Evolutionary conservation across 2,888 invertebrate genomes (phyloP).

Genomic region (Suillia variegata): DNA sequence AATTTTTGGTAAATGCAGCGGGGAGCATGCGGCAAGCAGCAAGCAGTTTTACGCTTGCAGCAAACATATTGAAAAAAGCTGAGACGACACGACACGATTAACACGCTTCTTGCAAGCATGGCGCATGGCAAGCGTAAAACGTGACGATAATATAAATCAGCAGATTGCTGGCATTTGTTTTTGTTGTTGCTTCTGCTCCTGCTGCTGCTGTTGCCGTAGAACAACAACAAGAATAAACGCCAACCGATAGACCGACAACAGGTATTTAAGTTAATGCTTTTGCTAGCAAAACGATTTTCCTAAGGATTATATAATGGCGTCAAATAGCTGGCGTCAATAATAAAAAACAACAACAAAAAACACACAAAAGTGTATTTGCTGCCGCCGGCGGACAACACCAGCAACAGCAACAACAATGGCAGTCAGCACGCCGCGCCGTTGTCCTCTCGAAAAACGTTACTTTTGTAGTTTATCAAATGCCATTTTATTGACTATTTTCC

Average conservation of each 20-base stretch:
- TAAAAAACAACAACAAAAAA: background rate
- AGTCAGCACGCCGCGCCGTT: background rate
- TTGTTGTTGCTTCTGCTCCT: no score
- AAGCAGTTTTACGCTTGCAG: constrained; percentile 26
- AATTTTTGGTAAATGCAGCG: constrained; percentile 27
- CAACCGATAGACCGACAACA: background rate
- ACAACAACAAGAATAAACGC: background rate
- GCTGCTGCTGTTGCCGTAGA: no score
- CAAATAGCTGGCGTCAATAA: background rate
- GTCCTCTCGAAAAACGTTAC: no score
- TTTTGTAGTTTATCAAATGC: constrained; percentile 15
- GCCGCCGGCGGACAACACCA: background rate
- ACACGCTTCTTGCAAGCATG: constrained; percentile 7
- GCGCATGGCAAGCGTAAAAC: constrained; percentile 46
- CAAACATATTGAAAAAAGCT: background rate
- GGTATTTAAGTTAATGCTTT: constrained; percentile 23
- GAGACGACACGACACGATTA: background rate
- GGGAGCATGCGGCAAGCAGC: no score
- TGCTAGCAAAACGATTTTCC: constrained; percentile 15
- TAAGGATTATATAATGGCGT: constrained; percentile 20
- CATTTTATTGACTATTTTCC: constrained; percentile 17
- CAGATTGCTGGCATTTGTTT: constrained; percentile 34
- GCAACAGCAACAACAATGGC: background rate
- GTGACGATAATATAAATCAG: constrained; percentile 56
- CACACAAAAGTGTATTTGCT: background rate